phyloP scores from a whole-genome alignment of 2,797 vertebrate species.

The Gorsachius magnificus region DNA sequence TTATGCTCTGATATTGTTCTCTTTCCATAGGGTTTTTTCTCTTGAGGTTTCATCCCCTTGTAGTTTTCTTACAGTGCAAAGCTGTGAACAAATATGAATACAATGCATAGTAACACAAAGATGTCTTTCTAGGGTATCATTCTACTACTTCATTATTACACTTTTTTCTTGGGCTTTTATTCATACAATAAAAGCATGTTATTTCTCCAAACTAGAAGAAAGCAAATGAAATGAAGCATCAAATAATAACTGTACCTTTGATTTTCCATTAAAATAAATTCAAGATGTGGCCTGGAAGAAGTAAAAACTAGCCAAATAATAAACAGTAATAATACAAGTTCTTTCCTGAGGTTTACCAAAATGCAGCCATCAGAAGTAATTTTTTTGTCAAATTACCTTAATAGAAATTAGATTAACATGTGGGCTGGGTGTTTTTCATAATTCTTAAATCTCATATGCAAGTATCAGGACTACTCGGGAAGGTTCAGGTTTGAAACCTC shows the following conservation, averaged over 20 bases:
- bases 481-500: background rate
- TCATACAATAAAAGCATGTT: background rate
- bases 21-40: background rate
- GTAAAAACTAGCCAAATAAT: background rate
- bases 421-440: background rate
- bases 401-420: background rate
- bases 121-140: background rate
- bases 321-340: background rate
- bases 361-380: background rate
- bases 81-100: background rate
- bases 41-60: background rate
- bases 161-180: background rate
- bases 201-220: background rate
- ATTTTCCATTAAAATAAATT: slow-evolving; percentile 4
- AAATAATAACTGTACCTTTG: background rate
- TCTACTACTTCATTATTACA: background rate
- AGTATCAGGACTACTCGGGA: background rate
- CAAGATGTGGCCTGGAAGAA: background rate
- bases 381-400: background rate
- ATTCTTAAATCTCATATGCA: rapidly evolving
- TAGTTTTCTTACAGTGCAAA: background rate
- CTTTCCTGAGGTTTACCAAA: background rate
- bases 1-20: background rate
- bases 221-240: background rate
- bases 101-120: background rate